These are phyloP conservation scores for Drosophila azteca DNA, from an alignment of 1,140 invertebrate genomes.

Conservation along the genomic window DNA sequence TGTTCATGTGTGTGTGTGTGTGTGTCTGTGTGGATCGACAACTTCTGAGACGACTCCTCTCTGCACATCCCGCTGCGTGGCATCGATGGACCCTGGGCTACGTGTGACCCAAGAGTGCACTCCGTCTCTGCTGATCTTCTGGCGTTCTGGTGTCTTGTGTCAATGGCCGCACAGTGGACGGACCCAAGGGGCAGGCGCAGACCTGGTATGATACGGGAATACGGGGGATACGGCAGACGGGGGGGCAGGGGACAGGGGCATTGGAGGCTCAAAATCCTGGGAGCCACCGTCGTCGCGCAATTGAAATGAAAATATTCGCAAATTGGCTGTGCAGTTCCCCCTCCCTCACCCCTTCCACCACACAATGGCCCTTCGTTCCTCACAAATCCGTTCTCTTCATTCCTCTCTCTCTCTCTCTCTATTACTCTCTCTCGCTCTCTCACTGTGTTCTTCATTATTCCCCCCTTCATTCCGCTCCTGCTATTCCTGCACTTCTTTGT, in stretches of 20 bases:
- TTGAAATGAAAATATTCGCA: constrained; percentile 83
- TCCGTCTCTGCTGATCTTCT: background rate
- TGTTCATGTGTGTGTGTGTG: no score
- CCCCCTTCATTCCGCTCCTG: background rate
- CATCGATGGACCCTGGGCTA: constrained; percentile 24
- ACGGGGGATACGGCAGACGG: constrained; percentile 17
- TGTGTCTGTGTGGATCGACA: background rate
- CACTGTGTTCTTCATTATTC: constrained; percentile 10
- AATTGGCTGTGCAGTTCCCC: constrained; percentile 71
- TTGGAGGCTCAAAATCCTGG: constrained; percentile 50
- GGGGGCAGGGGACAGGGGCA: constrained; percentile 3
- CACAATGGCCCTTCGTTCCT: background rate
- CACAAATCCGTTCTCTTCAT: no score
- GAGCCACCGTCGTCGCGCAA: constrained; percentile 57
- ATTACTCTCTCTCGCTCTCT: constrained; percentile 3
- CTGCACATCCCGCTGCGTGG: constrained; percentile 1
- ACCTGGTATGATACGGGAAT: constrained; percentile 1
- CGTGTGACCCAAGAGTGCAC: constrained; percentile 39
- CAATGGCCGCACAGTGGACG: constrained; percentile 61
- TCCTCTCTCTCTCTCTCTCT: background rate
- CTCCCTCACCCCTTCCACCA: background rate
- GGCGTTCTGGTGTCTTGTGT: constrained; percentile 53
- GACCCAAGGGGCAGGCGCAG: constrained; percentile 15
- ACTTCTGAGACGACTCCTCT: background rate
- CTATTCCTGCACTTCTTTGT: constrained; percentile 1